Evolutionary conservation across 2,797 vertebrate genomes (phyloP).

Genomic region (Rhinatrema bivittatum): DNA sequence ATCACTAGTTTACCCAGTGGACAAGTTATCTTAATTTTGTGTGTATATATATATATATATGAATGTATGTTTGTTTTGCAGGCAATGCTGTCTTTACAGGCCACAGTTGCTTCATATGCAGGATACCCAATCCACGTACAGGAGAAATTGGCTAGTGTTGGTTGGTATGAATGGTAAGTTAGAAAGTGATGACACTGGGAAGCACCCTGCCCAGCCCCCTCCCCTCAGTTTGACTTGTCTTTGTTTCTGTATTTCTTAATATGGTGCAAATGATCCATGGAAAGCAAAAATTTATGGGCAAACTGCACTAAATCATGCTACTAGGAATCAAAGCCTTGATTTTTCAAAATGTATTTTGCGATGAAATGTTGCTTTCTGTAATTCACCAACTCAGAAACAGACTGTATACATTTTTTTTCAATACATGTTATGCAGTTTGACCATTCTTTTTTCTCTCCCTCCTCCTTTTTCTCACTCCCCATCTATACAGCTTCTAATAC

Average conservation of each 20-base stretch:
- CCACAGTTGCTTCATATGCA: not conserved
- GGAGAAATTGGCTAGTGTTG: constrained; percentile 6
- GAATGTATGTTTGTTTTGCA: not conserved
- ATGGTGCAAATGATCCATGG: not conserved
- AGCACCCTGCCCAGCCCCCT: too few species aligned
- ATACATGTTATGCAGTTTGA: constrained; percentile 2
- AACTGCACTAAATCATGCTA: not conserved
- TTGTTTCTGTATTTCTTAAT: too few species aligned
- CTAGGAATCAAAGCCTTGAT: not conserved
- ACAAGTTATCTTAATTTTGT: too few species aligned
- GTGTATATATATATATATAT: not conserved
- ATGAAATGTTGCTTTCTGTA: not conserved
- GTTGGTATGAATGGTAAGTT: constrained; percentile 24
- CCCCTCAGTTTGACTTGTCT: too few species aligned
- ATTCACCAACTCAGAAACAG: constrained; percentile 7
- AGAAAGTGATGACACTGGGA: not conserved
- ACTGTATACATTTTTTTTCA: constrained; percentile 4
- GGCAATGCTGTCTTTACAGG: constrained; percentile 7
- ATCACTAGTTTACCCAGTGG: too few species aligned
- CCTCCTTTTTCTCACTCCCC: too few species aligned
- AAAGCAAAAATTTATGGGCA: not conserved
- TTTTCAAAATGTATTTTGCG: not conserved
- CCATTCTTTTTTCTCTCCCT: too few species aligned
- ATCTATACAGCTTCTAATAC: constrained; percentile 2
- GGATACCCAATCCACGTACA: constrained; percentile 10